Conservation (phyloP, 2,888 invertebrate species). For the Alloplasta piceator region DNA sequence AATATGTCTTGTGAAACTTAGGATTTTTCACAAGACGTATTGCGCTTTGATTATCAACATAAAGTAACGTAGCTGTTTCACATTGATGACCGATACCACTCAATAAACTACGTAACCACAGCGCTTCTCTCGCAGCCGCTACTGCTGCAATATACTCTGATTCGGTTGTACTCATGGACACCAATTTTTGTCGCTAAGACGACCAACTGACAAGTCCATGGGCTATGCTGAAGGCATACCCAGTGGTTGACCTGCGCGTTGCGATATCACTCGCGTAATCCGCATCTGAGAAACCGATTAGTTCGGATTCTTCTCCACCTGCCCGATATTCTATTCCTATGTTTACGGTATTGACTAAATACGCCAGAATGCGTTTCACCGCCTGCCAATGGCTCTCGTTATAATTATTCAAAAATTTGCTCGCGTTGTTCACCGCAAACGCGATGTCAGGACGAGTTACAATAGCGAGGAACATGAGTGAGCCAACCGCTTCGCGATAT, state of each 20-base stretch:
- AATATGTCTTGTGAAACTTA: constrained; percentile 21
- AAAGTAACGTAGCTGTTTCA: neutral
- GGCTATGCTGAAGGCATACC: constrained; percentile 13
- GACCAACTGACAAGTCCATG: neutral
- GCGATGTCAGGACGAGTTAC: constrained; percentile 26
- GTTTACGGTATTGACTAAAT: constrained; percentile 13
- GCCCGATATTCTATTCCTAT: constrained; percentile 23
- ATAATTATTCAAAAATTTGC: constrained; percentile 26
- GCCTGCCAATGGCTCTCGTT: too few species aligned
- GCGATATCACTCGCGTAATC: constrained; percentile 16
- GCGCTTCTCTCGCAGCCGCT: neutral
- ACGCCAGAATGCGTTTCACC: constrained; percentile 35
- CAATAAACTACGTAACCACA: constrained; percentile 11
- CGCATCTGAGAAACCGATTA: neutral
- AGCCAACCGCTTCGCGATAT: too few species aligned
- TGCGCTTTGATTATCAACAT: constrained; percentile 15
- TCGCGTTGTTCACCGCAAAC: constrained; percentile 3
- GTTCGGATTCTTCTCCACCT: neutral
- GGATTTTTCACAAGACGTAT: constrained; percentile 13
- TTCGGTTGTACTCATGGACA: too few species aligned
- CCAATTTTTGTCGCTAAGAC: constrained; percentile 3
- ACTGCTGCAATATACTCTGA: constrained; percentile 8
- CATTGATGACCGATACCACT: constrained; percentile 4
- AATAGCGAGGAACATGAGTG: constrained; percentile 13
- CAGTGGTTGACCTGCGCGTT: constrained; percentile 17